A percentile compares a stretch with the other conserved stretches of the same genome.
phyloP scores from a whole-genome alignment of 2,797 vertebrate genomes.

The Vespertilio murinus region DNA sequence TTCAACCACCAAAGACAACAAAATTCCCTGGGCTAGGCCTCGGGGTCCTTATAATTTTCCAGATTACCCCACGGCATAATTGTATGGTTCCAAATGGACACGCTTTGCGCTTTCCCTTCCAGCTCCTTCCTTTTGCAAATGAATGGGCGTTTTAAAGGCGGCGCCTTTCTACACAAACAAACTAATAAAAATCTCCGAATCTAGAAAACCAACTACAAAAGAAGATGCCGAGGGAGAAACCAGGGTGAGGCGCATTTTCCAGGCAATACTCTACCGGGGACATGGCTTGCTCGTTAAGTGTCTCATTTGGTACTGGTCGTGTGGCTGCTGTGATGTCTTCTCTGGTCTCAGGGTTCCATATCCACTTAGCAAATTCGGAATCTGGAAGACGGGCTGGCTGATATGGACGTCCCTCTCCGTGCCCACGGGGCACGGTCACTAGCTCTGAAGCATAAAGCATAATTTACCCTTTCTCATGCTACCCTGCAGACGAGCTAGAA shows the following conservation, averaged over 20 bases:
- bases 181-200: background rate
- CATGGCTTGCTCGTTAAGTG: background rate
- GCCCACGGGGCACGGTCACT: background rate
- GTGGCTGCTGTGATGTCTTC: background rate
- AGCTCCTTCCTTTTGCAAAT: background rate
- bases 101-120: background rate
- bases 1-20: conserved; percentile 1
- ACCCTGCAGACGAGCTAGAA: background rate
- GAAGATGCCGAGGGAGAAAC: background rate
- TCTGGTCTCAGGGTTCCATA: background rate
- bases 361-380: background rate
- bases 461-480: background rate
- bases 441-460: background rate
- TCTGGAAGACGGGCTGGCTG: background rate
- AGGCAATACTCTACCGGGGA: background rate
- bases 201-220: background rate
- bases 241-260: background rate
- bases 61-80: background rate
- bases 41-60: conserved; percentile 5
- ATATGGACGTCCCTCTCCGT: background rate
- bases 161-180: background rate
- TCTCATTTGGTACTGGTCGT: background rate
- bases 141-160: background rate
- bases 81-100: background rate
- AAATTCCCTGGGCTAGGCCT: background rate